These are phyloP conservation scores for Blastomussa wellsi DNA, from an alignment of 92 coral and sea anemone species.

Conservation along the genomic window DNA sequence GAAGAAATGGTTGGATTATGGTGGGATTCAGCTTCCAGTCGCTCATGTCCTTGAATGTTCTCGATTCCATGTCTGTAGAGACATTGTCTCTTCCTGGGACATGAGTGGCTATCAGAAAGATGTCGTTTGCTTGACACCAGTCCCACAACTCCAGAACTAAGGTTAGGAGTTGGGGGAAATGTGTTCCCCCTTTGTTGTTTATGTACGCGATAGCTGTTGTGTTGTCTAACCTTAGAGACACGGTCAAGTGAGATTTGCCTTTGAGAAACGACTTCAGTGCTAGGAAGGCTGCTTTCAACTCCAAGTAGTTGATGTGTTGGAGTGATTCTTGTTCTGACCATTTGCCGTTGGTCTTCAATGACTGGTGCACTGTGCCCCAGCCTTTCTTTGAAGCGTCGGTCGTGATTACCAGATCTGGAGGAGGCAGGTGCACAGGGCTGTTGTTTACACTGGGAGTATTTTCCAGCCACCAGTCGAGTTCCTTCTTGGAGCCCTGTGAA, in stretches of 20 bases:
- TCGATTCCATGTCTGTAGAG: conserved; percentile 42
- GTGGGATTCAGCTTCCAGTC: conserved; percentile 41
- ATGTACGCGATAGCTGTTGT: conserved; percentile 50
- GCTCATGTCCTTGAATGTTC: conserved; percentile 43
- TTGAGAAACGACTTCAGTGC: conserved; percentile 16
- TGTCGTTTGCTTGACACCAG: conserved; percentile 24
- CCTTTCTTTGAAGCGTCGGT: conserved; percentile 14
- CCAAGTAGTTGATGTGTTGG: neutral
- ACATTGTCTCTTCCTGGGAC: conserved; percentile 42
- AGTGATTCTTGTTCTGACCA: neutral
- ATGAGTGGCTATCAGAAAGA: conserved; percentile 41
- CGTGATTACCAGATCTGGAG: neutral
- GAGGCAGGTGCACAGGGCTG: conserved; percentile 11
- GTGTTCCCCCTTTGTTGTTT: too few relatives aligned
- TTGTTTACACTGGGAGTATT: neutral
- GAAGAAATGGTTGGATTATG: conserved; percentile 40
- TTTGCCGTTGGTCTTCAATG: neutral
- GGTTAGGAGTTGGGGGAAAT: conserved; percentile 13
- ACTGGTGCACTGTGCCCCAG: neutral
- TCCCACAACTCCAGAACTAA: conserved; percentile 39
- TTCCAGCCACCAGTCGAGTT: neutral
- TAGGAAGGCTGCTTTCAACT: neutral
- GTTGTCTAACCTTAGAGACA: conserved; percentile 57
- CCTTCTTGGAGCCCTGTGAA: neutral
- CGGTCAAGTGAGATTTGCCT: conserved; percentile 7